phyloP scores from a whole-genome alignment of 2,113 vertebrate species.

The Galbula dea region DNA sequence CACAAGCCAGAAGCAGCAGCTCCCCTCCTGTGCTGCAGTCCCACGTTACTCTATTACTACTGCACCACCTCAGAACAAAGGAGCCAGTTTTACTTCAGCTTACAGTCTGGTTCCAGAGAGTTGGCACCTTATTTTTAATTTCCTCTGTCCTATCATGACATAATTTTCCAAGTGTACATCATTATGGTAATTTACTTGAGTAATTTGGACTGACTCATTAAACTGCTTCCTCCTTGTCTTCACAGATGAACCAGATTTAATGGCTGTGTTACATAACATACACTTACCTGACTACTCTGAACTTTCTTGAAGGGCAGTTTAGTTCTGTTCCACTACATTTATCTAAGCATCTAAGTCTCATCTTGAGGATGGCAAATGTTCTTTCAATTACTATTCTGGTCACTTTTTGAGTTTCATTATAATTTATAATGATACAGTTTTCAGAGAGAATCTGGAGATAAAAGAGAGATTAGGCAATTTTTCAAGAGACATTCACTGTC shows the following conservation, averaged over 20 bases:
- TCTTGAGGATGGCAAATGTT: conserved; percentile 28
- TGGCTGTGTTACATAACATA: background rate
- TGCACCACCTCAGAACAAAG: background rate
- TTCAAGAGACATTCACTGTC: conserved; percentile 50
- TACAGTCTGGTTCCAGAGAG: background rate
- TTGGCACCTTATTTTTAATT: background rate
- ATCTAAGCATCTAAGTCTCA: background rate
- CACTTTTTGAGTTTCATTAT: conserved; percentile 58
- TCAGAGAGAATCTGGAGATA: conserved; percentile 46
- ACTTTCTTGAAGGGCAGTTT: background rate
- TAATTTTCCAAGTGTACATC: background rate
- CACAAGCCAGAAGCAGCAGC: background rate
- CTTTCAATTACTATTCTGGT: conserved; percentile 62
- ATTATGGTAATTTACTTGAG: conserved; percentile 16
- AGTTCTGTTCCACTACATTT: background rate
- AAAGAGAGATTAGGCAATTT: conserved; percentile 62
- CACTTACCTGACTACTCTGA: background rate
- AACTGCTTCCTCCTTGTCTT: background rate
- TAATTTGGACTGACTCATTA: background rate
- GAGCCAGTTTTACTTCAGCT: background rate
- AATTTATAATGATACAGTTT: conserved; percentile 66
- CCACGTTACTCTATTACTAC: background rate
- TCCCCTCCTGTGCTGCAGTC: background rate
- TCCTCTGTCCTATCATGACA: background rate
- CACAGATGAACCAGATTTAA: conserved; percentile 9